Base-by-base conservation (phyloP, 2,888 invertebrate species). In the Agrotis exclamationis region DNA sequence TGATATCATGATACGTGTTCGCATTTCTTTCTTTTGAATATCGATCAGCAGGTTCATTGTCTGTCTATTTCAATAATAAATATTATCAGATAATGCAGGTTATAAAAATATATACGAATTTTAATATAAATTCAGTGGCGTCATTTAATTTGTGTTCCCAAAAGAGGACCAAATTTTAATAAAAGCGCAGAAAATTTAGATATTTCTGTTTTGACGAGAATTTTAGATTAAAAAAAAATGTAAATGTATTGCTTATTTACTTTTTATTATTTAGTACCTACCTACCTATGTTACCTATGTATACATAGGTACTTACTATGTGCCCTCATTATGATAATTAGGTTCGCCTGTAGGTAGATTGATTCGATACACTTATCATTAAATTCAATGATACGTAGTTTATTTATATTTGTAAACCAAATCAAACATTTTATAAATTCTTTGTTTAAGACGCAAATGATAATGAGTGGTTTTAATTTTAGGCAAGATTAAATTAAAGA, bases 381-480 rank as follows among this genome's bases (percentile, higher is more conserved):
- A n/a, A 33, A 62, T 44, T 62, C 39, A 65, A 53, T 62, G 39
- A 51, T 51, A 39, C 11, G 39, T 39, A 50, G n/a, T 13, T 56
- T 50, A 70, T 58, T 63, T 70, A 63, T 73, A 76, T 63, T 69
- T 64, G 60, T 53, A 69, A 74, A 69, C 59, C 45, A 63, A 50
- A n/a, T 54, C 20, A 59, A 63, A 56, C 28, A 53, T 64, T 50
- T 57, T 44, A 51, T 48, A 56, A 39, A 48, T 64, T 74, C 20
- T 33, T 63, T 62, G 50, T 64, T 18, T 63, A 16, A 63, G 64
- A 74, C 64, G 74, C 28, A 64, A 73, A 60, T 57, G 24, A 6
- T 13, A 20, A 33, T 45, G 44, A 39, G n/a, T 48, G 18, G 22
- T 13, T 47, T 45, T 4, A 50, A 47, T 70, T 76, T 39, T 50